Evolutionary conservation across 2,797 vertebrate genomes (phyloP), one percentile per base, ranked within the genome.

Genomic region (Argentina silus): DNA sequence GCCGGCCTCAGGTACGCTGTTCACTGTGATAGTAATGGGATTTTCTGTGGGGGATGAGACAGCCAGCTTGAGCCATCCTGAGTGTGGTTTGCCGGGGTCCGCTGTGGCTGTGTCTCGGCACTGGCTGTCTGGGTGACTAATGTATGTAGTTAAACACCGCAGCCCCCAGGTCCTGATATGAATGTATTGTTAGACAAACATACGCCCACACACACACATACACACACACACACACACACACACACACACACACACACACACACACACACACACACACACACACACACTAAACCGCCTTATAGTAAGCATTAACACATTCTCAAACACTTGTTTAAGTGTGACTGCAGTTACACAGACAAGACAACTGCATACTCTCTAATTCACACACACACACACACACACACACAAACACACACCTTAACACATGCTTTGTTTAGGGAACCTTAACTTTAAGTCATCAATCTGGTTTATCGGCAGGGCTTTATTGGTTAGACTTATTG

Each of bases 61-160:
- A 11, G 56, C 8, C 23, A 42, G 55, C 27, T n/a, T 21, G 63
- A 23, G 62, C 21, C 48, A 21, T 51, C 51, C 9, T 53, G 3
- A 2, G 15, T 64, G n/a, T 50, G 17, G 48, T 11, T 21, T 10
- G 12, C 57, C 21, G 19, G 23, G 2, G 21, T 67, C 45, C 11
- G 21, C 44, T 15, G n/a, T 42, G 43, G 69, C 51, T 68, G 3
- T 67, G 67, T 73, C 57, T 72, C 36, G 42, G 67, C 63, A 27
- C 72, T 15, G 14, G 42, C 75, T 67, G 70, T 77, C 65, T 43
- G 17, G 27, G 62, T 77, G 70, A 77, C 48, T 68, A 77, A 67
- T 78, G 72, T 74, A 53, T 70, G 61, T 69, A 69, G 65, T 64
- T 77, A 72, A 61, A n/a, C 14, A 62, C 47, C 14, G 19, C 5